These are phyloP conservation scores for Cataglyphis albicans DNA, from an alignment of 2,888 invertebrate genomes.

Conservation along the genomic window DNA sequence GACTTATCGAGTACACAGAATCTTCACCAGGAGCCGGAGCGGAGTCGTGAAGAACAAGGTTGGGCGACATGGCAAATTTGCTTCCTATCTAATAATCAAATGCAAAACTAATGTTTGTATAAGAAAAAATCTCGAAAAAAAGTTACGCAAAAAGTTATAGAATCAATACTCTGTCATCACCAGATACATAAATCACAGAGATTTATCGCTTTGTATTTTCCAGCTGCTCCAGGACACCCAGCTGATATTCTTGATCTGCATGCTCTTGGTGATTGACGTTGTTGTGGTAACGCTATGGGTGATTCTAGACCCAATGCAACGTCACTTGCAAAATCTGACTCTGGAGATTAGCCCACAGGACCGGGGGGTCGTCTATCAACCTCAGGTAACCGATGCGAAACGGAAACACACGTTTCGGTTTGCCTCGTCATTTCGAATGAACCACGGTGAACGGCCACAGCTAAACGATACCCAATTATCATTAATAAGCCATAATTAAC, in stretches of 20 bases:
- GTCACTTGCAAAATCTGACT: constrained; percentile 93
- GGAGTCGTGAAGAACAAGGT: constrained; percentile 95
- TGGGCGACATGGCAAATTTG: constrained; percentile 48
- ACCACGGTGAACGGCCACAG: neutral
- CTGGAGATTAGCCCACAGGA: constrained; percentile 92
- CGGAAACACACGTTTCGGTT: neutral
- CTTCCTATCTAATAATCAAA: neutral
- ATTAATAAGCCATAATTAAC: constrained; percentile 67
- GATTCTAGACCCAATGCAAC: constrained; percentile 94
- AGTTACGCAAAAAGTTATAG: neutral
- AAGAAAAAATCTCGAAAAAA: neutral
- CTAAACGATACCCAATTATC: constrained; percentile 45
- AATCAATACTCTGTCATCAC: neutral
- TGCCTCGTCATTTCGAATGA: neutral
- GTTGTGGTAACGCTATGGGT: constrained; percentile 94
- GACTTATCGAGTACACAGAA: constrained; percentile 96
- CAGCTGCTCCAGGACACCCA: constrained; percentile 95
- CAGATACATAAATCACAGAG: constrained; percentile 14
- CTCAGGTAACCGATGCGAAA: constrained; percentile 88
- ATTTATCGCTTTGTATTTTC: constrained; percentile 60
- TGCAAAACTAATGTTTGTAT: constrained; percentile 23
- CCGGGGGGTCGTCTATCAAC: constrained; percentile 94
- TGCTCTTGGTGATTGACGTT: constrained; percentile 93
- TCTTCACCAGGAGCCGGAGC: constrained; percentile 94
- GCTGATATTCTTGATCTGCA: constrained; percentile 93